Percentiles rank a stretch among this genome's conserved stretches.
Evolutionary conservation across 1,140 invertebrate species (phyloP).

Genomic region (Bacillus rossius): DNA sequence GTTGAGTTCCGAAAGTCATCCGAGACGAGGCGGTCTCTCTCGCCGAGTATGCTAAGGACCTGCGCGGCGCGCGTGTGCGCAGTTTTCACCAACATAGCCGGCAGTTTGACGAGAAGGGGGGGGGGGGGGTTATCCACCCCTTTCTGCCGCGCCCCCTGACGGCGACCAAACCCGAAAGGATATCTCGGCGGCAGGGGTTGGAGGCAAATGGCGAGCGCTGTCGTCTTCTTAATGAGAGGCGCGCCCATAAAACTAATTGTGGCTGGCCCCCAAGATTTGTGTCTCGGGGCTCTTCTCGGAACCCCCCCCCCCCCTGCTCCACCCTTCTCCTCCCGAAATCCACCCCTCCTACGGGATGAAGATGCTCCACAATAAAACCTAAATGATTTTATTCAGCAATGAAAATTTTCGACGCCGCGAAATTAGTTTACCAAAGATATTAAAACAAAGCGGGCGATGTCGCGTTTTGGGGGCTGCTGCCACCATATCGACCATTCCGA

Average conservation of each 20-base stretch:
- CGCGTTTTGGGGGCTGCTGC: not conserved
- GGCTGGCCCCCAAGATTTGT: conserved; percentile 16
- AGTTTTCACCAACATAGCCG: too few relatives aligned
- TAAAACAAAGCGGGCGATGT: conserved; percentile 8
- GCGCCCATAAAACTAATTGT: conserved; percentile 17
- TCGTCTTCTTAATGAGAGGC: conserved; percentile 15
- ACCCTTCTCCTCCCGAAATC: not conserved
- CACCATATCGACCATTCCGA: not conserved
- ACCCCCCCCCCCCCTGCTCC: not conserved
- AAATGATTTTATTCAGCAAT: conserved; percentile 22
- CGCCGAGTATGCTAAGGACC: too few relatives aligned
- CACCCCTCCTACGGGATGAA: not conserved
- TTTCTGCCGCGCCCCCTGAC: too few relatives aligned
- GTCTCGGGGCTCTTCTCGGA: not conserved
- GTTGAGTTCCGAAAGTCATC: too few relatives aligned
- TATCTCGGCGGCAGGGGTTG: too few relatives aligned
- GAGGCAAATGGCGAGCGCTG: too few relatives aligned
- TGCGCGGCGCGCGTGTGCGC: too few relatives aligned
- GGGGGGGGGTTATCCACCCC: too few relatives aligned
- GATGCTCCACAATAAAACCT: conserved; percentile 16
- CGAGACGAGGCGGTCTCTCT: too few relatives aligned
- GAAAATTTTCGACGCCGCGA: conserved; percentile 16
- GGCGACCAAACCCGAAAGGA: too few relatives aligned
- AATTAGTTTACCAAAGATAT: conserved; percentile 21
- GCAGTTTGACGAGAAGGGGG: too few relatives aligned